Evolutionary conservation across 37 sponge, comb jelly and placozoan species (phyloP).

Genomic region (Haliclona indistincta): DNA sequence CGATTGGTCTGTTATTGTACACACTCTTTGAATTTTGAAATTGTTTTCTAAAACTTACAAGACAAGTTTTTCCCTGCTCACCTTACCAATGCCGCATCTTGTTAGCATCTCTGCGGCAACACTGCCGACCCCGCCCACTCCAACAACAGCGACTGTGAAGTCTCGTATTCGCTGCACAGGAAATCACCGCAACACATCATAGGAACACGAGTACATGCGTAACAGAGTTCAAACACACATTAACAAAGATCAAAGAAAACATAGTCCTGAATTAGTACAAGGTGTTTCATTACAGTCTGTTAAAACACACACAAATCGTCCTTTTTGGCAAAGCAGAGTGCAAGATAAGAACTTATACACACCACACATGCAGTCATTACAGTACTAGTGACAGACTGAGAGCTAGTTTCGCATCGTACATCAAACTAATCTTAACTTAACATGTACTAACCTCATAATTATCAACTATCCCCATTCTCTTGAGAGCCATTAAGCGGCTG

Average conservation of each 20-base stretch:
- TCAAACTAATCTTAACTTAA: not conserved
- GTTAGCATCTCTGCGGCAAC: slow-evolving; percentile 98
- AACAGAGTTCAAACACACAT: too few relatives aligned
- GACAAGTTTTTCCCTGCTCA: slow-evolving; percentile 15
- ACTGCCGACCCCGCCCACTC: slow-evolving; percentile 98
- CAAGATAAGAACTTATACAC: not conserved
- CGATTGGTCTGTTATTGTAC: too few relatives aligned
- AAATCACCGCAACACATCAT: not conserved
- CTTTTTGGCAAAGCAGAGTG: not conserved
- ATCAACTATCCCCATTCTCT: slow-evolving; percentile 95
- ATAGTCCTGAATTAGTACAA: too few relatives aligned
- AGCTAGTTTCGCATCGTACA: not conserved
- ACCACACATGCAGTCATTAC: too few relatives aligned
- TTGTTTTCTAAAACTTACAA: too few relatives aligned
- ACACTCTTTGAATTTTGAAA: too few relatives aligned
- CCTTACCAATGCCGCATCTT: slow-evolving; percentile 97
- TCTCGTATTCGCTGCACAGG: slow-evolving; percentile 62
- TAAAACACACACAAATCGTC: not conserved
- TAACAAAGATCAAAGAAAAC: too few relatives aligned
- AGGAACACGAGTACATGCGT: too few relatives aligned
- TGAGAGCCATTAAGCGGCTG: slow-evolving; percentile 97
- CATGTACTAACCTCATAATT: slow-evolving; percentile 79
- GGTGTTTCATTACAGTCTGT: too few relatives aligned
- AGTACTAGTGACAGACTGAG: not conserved
- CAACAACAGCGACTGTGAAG: slow-evolving; percentile 88